Conservation (phyloP, 2,888 invertebrate genomes). For the Ischnus inquisitorius region DNA sequence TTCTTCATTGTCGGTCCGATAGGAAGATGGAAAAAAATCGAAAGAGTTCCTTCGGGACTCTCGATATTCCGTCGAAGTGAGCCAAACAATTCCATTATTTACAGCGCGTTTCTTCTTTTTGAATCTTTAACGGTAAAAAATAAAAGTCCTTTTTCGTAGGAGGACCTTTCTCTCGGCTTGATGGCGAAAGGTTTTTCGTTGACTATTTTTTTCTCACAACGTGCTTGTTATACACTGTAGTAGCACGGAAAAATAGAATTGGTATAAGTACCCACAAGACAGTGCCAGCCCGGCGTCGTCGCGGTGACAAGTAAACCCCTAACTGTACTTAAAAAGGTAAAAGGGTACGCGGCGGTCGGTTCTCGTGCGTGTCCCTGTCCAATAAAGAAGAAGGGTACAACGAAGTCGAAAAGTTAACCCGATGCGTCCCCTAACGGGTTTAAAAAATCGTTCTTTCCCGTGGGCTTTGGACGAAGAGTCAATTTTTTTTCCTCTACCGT, state of each 20-base stretch:
- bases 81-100: constrained; percentile 43
- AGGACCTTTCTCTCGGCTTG: background rate
- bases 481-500: constrained; percentile 60
- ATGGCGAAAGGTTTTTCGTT: constrained; percentile 19
- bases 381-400: constrained; percentile 68
- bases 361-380: constrained; percentile 31
- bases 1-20: constrained; percentile 15
- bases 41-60: constrained; percentile 42
- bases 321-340: constrained; percentile 65
- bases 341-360: constrained; percentile 38
- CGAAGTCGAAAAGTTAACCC: constrained; percentile 71
- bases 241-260: constrained; percentile 21
- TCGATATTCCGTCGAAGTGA: constrained; percentile 30
- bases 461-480: constrained; percentile 49
- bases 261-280: background rate
- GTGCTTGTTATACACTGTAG: constrained; percentile 10
- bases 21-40: constrained; percentile 24
- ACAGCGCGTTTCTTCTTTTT: constrained; percentile 42
- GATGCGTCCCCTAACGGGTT: constrained; percentile 73
- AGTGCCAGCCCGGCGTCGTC: background rate
- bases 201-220: background rate
- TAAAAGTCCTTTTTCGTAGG: constrained; percentile 39
- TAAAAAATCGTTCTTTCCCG: constrained; percentile 66
- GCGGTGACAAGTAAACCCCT: constrained; percentile 25
- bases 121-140: constrained; percentile 65